These are phyloP conservation scores for Alectoris magna DNA, from an alignment of 2,797 vertebrate species.

Conservation along the genomic window DNA sequence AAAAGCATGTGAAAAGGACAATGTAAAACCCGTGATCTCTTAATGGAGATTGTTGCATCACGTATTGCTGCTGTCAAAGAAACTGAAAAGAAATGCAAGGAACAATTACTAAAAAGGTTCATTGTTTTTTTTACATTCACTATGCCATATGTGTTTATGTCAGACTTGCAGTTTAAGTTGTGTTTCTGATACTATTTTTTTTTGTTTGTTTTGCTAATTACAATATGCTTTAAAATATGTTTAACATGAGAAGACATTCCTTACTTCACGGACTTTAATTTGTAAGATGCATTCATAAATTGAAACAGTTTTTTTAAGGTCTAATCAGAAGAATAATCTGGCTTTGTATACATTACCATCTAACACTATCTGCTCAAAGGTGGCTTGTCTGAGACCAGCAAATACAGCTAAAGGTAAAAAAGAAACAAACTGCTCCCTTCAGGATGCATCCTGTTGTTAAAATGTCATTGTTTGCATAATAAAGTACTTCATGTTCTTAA, in stretches of 20 bases:
- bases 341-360: neutral
- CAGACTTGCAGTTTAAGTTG: neutral
- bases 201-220: neutral
- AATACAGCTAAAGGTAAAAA: slow-evolving; percentile 28
- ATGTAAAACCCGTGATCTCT: neutral
- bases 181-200: neutral
- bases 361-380: neutral
- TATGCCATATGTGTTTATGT: neutral
- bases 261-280: neutral
- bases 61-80: neutral
- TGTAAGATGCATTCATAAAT: neutral
- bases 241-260: slow-evolving; percentile 5
- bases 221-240: neutral
- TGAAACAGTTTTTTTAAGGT: neutral
- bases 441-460: slow-evolving; percentile 24
- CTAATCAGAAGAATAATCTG: neutral
- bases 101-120: neutral
- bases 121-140: neutral
- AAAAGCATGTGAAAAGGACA: neutral
- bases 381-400: neutral
- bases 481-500: slow-evolving; percentile 29
- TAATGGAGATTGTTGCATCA: neutral
- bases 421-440: neutral
- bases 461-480: slow-evolving; percentile 36
- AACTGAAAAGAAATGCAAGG: slow-evolving; percentile 17